Conservation (phyloP, 2,113 vertebrate species). For the Rhinopomastus cyanomelas region DNA sequence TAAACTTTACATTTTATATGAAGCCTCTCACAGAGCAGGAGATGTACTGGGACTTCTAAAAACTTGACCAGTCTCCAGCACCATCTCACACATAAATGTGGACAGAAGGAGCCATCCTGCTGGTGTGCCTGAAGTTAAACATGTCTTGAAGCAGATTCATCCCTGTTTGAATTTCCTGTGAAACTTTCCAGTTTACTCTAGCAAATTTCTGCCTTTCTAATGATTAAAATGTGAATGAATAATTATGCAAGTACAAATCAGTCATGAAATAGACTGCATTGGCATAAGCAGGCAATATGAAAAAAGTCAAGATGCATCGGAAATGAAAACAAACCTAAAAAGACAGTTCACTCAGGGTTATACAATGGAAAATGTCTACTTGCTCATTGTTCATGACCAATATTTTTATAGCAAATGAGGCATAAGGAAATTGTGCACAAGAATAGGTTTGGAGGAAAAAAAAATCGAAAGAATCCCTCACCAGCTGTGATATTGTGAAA, state of each 20-base stretch:
- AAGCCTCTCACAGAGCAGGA: neutral
- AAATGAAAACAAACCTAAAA: constrained; percentile 26
- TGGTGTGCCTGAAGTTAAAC: neutral
- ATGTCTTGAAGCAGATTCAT: neutral
- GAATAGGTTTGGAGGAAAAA: neutral
- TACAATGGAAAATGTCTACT: constrained; percentile 15
- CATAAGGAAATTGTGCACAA: constrained; percentile 22
- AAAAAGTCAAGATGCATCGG: neutral
- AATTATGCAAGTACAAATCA: neutral
- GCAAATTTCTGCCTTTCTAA: neutral
- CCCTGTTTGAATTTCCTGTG: neutral
- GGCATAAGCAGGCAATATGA: neutral
- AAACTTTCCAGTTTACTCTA: neutral
- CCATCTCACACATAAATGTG: neutral
- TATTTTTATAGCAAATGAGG: constrained; percentile 52
- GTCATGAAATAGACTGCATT: neutral
- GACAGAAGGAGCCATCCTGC: neutral
- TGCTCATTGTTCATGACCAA: constrained; percentile 41
- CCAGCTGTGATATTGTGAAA: constrained; percentile 21
- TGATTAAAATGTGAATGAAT: neutral
- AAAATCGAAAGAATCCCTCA: neutral
- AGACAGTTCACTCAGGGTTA: neutral
- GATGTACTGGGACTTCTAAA: neutral
- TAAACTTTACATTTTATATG: neutral
- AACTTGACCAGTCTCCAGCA: neutral